Base-by-base conservation (phyloP, 2,797 vertebrate species). In the Eutrigla gurnardus region DNA sequence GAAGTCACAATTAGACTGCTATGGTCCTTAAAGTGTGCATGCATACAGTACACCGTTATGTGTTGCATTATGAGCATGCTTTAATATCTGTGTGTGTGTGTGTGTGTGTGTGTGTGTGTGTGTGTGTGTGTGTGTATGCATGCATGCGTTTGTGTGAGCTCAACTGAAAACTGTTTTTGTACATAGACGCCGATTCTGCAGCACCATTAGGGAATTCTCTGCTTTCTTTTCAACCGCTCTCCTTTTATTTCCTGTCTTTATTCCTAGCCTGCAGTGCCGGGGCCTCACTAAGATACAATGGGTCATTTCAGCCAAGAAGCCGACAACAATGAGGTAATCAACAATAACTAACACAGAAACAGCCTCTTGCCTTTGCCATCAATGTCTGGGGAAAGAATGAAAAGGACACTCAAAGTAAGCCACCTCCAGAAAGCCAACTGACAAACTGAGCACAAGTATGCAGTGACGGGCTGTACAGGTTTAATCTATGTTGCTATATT, bases 201-300 rank as follows among this genome's bases (percentile, higher is more conserved):
- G 78, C 52, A 88, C 82, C 85, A 87, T 82, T 69, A 62, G 89
- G 86, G 86, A 88, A 84, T 91, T 85, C 78, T 80, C 78, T 71
- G 73, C 82, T 84, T 82, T 86, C 83, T 85, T 90, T 82, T 88
- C 84, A 84, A 63, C 65, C 73, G 75, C 62, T 70, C 69, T 88
- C 78, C 78, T 84, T 87, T 89, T 85, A 83, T 86, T 87, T 86
- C 72, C 73, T 86, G 80, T 86, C 84, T 90, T 88, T 78, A 76
- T 87, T 88, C 80, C 57, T 70, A 72, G 69, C 78, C 67, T 77
- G 42, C 15, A 53, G 66, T 43, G 53, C 76, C 17, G 15, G 54
- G 72, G 79, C 73, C 60, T 87, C 42, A 36, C 73, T 65, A 61
- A 42, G 60, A 86, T 50, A 83, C 83, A 86, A 90, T 82, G 69